Percentiles rank a stretch among this genome's conserved stretches.
Evolutionary conservation across 2,797 vertebrate species (phyloP).

Genomic region (Tragelaphus eurycerus): DNA sequence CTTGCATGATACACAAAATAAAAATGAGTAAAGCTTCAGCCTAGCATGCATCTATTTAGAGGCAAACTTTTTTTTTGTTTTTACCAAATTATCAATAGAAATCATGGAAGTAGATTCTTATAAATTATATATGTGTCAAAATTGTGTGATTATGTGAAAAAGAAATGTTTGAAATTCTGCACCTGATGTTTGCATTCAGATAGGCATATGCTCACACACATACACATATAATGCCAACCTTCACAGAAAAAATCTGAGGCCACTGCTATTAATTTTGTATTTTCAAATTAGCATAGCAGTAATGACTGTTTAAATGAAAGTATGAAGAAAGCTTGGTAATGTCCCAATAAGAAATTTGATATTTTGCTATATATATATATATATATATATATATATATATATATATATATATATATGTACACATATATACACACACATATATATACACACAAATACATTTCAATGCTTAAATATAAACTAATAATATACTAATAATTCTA

Average conservation of each 20-base stretch:
- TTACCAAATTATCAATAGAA: not conserved
- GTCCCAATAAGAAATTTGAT: not conserved
- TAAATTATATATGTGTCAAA: not conserved
- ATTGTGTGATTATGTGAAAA: not conserved
- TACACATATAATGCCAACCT: not conserved
- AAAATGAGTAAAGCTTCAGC: not conserved
- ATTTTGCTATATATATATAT: not conserved
- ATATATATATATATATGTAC: not conserved
- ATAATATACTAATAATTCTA: not conserved
- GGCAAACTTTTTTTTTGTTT: not conserved
- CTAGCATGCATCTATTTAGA: not conserved
- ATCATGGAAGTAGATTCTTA: not conserved
- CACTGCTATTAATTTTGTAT: not conserved
- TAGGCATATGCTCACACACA: not conserved
- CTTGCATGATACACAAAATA: not conserved
- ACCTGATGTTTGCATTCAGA: not conserved
- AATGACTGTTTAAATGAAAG: not conserved
- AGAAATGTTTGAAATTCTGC: not conserved
- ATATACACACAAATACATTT: not conserved
- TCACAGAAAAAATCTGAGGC: not conserved
- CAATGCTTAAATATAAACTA: not conserved
- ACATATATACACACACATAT: accelerated
- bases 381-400: not conserved
- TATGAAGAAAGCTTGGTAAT: not conserved
- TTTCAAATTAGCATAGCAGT: not conserved